Conservation (phyloP, 1,140 invertebrate genomes). For the Polypedilum pembai region DNA sequence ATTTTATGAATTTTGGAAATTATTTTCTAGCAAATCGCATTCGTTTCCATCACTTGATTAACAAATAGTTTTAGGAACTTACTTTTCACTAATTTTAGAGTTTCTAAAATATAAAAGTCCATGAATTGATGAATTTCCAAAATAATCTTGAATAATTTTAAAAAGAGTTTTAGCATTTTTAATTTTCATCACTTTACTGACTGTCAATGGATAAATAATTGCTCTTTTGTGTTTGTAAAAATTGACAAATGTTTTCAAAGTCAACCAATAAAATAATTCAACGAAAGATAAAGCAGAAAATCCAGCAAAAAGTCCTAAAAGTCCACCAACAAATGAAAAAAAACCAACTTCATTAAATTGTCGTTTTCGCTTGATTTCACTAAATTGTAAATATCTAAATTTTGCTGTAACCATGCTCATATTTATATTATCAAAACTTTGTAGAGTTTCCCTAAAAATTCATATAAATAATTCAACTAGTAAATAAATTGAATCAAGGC, state of each 20-base stretch:
- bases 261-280: slow-evolving; percentile 46
- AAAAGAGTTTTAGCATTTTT: too few species aligned
- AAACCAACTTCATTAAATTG: slow-evolving; percentile 41
- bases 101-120: background rate
- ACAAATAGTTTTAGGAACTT: background rate
- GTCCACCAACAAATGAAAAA: slow-evolving; percentile 50
- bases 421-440: too few species aligned
- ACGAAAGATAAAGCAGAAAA: slow-evolving; percentile 50
- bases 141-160: background rate
- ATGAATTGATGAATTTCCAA: background rate
- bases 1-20: too few species aligned
- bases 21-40: too few species aligned
- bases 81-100: background rate
- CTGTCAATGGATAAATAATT: too few species aligned
- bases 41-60: too few species aligned
- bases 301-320: slow-evolving; percentile 52
- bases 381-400: background rate
- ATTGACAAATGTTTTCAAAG: too few species aligned
- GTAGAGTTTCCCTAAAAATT: too few species aligned
- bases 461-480: too few species aligned
- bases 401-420: too few species aligned
- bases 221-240: too few species aligned
- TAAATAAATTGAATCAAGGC: too few species aligned
- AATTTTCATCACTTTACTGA: background rate
- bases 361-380: background rate